Conservation (phyloP, 2,888 invertebrate species). For the Pandemis heparana region DNA sequence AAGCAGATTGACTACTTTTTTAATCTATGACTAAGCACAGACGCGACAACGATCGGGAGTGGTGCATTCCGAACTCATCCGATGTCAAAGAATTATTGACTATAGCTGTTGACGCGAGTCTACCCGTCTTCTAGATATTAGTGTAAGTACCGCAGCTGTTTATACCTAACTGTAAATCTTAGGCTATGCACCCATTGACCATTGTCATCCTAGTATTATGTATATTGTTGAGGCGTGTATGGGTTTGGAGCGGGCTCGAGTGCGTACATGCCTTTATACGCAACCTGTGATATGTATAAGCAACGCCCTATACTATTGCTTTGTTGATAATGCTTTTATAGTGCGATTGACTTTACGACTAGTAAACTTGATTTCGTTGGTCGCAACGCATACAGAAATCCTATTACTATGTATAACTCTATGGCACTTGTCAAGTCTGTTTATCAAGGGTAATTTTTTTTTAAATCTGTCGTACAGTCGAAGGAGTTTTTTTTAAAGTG, state of each 20-base stretch:
- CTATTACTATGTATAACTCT: background rate
- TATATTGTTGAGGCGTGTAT: slow-evolving; percentile 53
- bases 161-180: slow-evolving; percentile 51
- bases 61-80: background rate
- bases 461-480: background rate
- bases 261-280: slow-evolving; percentile 54
- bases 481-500: background rate
- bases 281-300: slow-evolving; percentile 74
- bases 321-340: slow-evolving; percentile 45
- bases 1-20: background rate
- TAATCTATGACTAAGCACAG: background rate
- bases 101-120: background rate
- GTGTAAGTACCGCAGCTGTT: slow-evolving; percentile 34
- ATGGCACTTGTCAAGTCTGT: background rate
- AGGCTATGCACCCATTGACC: slow-evolving; percentile 54
- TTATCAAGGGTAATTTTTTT: background rate
- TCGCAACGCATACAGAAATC: background rate
- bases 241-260: slow-evolving; percentile 44
- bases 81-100: background rate
- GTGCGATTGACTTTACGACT: slow-evolving; percentile 6
- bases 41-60: background rate
- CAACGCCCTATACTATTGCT: slow-evolving; percentile 55
- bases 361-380: background rate
- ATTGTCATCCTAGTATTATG: slow-evolving; percentile 58
- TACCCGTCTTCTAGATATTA: slow-evolving; percentile 8